Base-by-base conservation (phyloP, 2,888 invertebrate species). In the Hecatera dysodea region DNA sequence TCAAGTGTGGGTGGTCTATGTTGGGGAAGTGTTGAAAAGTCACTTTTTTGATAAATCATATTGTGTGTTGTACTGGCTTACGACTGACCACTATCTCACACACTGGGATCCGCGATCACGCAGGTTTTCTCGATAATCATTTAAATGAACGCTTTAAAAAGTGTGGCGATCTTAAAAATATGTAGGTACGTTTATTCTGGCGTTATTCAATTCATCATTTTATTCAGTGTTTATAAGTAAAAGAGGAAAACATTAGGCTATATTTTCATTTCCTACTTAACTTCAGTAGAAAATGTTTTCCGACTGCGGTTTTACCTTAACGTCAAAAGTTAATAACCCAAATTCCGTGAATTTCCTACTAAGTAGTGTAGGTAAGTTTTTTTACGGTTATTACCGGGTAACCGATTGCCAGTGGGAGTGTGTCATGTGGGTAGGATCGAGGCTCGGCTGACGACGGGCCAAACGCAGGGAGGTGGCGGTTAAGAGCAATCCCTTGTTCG, bases 401-500 rank as follows among this genome's bases (percentile, higher is more conserved):
- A 12, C 55, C n/a, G 15, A n/a, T 46, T 22, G 27, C 33, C 73
- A 55, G 50, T 36, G 59, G 71, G 80, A 68, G 63, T 69, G 64
- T 71, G 67, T 67, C 64, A 75, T 50, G 68, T 50, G 71, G 68
- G 71, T 63, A 48, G 56, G 57, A 67, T 36, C 24, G 64, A 64
- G 72, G 61, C 53, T 46, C 55, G 52, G 56, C 27, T 33, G 55
- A 48, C 61, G 62, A 44, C 70, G 42, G 63, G 44, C 60, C 70
- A 22, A 60, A 56, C 64, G 64, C 67, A 29, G 72, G 78, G 64
- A 33, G 56, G 48, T 24, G 55, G 78, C 78, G 78, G 82, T 78
- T 79, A 72, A 79, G 78, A 79, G 79, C 79, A 79, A 79, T 78
- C 72, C 67, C 82, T 72, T 79, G 79, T 79, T 79, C 61, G 64